Evolutionary conservation across 2,888 invertebrate species (phyloP), one percentile per base, ranked within the genome.

Genomic region (Auanema sp.): DNA sequence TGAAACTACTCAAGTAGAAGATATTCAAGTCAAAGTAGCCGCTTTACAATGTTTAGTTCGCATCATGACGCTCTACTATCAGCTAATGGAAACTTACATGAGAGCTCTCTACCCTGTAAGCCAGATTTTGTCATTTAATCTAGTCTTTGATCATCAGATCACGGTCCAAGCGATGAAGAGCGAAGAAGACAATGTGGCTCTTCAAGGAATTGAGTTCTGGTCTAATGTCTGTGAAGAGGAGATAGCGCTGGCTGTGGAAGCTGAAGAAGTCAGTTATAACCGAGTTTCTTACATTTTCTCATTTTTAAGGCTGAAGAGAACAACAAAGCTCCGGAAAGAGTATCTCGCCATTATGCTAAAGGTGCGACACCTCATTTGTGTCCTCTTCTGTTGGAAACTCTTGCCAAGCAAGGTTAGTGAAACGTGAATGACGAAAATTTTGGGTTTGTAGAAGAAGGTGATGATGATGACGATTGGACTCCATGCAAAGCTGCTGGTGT

Each of bases 81-180:
- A 94, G 85, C 92, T 92, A 84, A 99, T 99, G 98, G 96, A 98
- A 85, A 91, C 92, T 14, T 99, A 99, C 84, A 99, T 99, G 98
- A 93, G 91, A 0, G 98, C 97, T 14, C 87, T 98, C 18, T 98
- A 98, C 85, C 94, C 97, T 33, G 89, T 89, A 85, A 86, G 87
- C 86, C 51, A 4, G 33, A 33, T 33, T 33, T 33, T 33, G 5
- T 23, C n/a, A 58, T 23, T 57, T 24, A 8, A n/a, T n/a, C 33
- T 47, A 18, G 41, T 55, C 2, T 25, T 44, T 18, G 24, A 40
- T 66, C 74, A 83, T 40, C 78, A 89, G 89, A 97, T 98, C 64
- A 96, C 98, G 10, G 87, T 98, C 83, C 93, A 95, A 86, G 96
- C 98, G 11, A 99, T 99, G 94, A 94, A 93, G 84, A 92, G 92